Evolutionary conservation across 2,888 invertebrate species (phyloP), one percentile per base, ranked within the genome.

Genomic region (Yponomeuta malinellus): DNA sequence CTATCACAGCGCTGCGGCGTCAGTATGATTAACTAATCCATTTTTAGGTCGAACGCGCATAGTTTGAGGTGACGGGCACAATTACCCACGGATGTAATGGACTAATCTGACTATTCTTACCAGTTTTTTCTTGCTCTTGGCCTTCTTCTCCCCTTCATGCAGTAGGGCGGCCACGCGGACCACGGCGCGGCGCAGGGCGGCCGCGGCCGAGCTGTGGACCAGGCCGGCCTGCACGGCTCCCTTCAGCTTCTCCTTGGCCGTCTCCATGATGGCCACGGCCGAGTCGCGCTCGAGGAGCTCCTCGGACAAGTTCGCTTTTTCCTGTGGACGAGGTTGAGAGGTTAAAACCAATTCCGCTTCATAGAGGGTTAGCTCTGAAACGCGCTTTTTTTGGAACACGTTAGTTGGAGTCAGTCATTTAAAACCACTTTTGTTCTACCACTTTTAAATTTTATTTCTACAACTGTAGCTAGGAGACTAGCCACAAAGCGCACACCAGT

Each of bases 241-340:
- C 83, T 96, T 96, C 68, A 97, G 88, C 84, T 97, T 97, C 84
- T 97, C 97, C 79, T 97, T 97, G 0, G 96, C 95, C 0, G 97
- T 97, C 88, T 97, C 97, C 74, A 97, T 94, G 74, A 97, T 90
- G 0, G 96, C 96, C 76, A 95, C 94, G 71, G 95, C 95, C 64
- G 94, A 92, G 70, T 97, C 96, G 73, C 95, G 95, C 70, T 94
- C 93, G 0, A 97, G 85, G 64, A 97, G 82, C 72, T 95, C 94
- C 75, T 96, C 96, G 0, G 96, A 95, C 2, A 96, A 95, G 83
- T 96, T 96, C 0, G 95, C 93, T 75, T 93, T 93, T 2, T 87
- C 88, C 89, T 89, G 71, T 3, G 48, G 29, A 48, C 12, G 33
- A 9, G 65, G n/a, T 29, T 31, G 31, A 12, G 33, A 10, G 31